These are phyloP conservation scores for Centropristis striata DNA, from an alignment of 2,113 vertebrate species.

Conservation along the genomic window DNA sequence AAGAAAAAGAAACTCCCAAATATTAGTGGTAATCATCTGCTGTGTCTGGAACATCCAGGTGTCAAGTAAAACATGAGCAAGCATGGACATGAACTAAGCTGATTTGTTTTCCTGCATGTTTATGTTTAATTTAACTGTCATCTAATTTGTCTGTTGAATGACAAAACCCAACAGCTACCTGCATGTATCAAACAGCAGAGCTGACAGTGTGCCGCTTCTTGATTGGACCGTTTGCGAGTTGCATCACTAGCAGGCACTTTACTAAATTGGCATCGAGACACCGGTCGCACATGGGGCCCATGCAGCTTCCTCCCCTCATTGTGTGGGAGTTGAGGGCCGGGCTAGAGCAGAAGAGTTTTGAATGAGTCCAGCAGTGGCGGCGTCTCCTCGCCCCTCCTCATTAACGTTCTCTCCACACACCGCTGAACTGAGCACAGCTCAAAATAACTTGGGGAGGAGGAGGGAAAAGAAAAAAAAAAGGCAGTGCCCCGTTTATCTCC, in stretches of 20 bases:
- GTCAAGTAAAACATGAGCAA: slow-evolving; percentile 69
- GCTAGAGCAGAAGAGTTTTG: slow-evolving; percentile 59
- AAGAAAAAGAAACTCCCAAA: slow-evolving; percentile 49
- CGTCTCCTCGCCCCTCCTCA: slow-evolving; percentile 74
- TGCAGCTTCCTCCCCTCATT: slow-evolving; percentile 45
- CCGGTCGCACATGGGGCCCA: slow-evolving; percentile 42
- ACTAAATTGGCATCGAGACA: slow-evolving; percentile 63
- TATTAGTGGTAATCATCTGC: slow-evolving; percentile 78
- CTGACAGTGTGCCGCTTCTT: slow-evolving; percentile 15
- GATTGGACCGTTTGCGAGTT: slow-evolving; percentile 52
- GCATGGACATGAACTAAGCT: slow-evolving; percentile 27
- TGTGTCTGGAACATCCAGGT: slow-evolving; percentile 68
- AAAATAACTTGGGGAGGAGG: slow-evolving; percentile 90
- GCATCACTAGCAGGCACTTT: slow-evolving; percentile 64
- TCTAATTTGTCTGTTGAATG: slow-evolving; percentile 42
- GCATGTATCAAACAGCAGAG: slow-evolving; percentile 29
- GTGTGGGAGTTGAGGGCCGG: slow-evolving; percentile 54
- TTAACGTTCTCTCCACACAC: slow-evolving; percentile 79
- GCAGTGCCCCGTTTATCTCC: slow-evolving; percentile 91
- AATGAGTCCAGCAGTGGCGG: slow-evolving; percentile 59
- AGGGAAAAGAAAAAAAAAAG: slow-evolving; percentile 69
- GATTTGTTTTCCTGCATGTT: slow-evolving; percentile 39
- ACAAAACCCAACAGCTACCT: slow-evolving; percentile 49
- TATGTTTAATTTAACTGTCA: slow-evolving; percentile 40
- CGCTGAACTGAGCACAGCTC: slow-evolving; percentile 86